Evolutionary conservation across 2,797 vertebrate genomes (phyloP), one percentile per base, ranked within the genome.

Genomic region (Neosilurus hyrtlii): DNA sequence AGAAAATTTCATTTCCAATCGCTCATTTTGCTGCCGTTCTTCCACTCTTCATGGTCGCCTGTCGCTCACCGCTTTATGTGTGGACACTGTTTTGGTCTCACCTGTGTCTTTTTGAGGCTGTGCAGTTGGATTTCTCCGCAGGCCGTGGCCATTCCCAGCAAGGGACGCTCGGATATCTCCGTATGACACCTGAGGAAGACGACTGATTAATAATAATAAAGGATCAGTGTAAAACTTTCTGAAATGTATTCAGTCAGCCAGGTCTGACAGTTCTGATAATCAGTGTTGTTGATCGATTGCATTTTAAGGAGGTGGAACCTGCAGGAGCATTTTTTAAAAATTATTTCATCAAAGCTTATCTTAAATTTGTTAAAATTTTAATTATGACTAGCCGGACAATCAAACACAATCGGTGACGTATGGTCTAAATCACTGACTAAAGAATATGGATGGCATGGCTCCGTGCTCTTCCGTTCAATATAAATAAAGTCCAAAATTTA

Each of bases 161-260:
- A 79, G 2, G 96, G 93, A 52, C 83, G 88, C 26, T 91, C 95
- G 0, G 92, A 93, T 76, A 99, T 83, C 0, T 92, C 95, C 56
- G 96, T 2, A 0, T 96, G 97, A 88, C 97, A 99, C 98, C 98
- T 99, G 59, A n/a, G 26, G n/a, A 51, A 59, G 35, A 59, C 16
- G 24, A 2, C 0, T 3, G 43, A 70, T 59, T 43, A 51, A 79
- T 10, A 24, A 65, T 9, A 62, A 20, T 37, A 12, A 24, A 73
- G 2, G 51, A 7, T 7, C 30, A 9, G 16, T 16, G 30, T 35
- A 67, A 35, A 67, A 4, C 35, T 37, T 20, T 2, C 63, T 30
- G 24, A 65, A 30, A 26, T 30, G 10, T 30, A 30, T 65, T 65
- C 26, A 14, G 10, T 26, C 62, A 26, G n/a, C 62, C 24, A 63